phyloP scores from a whole-genome alignment of 2,888 invertebrate genomes.

The Disparrhopalites patrizii region DNA sequence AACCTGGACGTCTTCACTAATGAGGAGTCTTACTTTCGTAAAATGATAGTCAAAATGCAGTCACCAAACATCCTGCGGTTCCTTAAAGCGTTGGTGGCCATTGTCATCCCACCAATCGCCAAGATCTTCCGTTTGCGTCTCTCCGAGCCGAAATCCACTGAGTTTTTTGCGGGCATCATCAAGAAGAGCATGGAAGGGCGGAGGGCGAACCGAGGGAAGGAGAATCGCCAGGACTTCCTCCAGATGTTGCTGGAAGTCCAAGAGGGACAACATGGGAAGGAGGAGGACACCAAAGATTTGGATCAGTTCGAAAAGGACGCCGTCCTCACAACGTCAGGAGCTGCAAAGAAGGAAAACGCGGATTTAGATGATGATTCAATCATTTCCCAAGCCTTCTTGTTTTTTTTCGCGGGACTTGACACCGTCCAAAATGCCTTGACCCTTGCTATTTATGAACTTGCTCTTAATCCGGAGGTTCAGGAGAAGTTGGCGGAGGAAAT shows the following conservation, averaged over 20 bases:
- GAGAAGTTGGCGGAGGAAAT: slow-evolving; percentile 13
- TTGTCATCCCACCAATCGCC: neutral
- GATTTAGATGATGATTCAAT: slow-evolving; percentile 11
- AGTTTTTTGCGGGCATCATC: neutral
- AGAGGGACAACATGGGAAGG: slow-evolving; percentile 75
- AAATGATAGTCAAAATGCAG: neutral
- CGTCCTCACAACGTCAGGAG: neutral
- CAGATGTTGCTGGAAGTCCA: slow-evolving; percentile 65
- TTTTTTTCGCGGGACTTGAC: neutral
- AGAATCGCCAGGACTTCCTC: slow-evolving; percentile 63
- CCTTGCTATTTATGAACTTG: slow-evolving; percentile 6
- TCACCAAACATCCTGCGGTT: neutral
- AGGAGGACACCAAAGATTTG: slow-evolving; percentile 60
- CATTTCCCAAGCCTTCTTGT: neutral
- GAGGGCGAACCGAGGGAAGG: neutral
- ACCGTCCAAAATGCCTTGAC: neutral
- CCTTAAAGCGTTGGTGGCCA: neutral
- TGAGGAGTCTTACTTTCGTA: slow-evolving; percentile 2
- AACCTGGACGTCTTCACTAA: slow-evolving; percentile 29
- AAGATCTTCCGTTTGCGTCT: neutral
- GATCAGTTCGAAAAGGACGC: slow-evolving; percentile 6
- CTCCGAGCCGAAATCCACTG: neutral
- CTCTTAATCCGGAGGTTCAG: slow-evolving; percentile 11
- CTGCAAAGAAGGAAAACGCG: neutral
- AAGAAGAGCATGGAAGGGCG: neutral